Percentiles rank a stretch among this genome's conserved stretches.
These are phyloP conservation scores for Chrysolina oricalcia DNA, from an alignment of 2,888 invertebrate species.

Conservation along the genomic window DNA sequence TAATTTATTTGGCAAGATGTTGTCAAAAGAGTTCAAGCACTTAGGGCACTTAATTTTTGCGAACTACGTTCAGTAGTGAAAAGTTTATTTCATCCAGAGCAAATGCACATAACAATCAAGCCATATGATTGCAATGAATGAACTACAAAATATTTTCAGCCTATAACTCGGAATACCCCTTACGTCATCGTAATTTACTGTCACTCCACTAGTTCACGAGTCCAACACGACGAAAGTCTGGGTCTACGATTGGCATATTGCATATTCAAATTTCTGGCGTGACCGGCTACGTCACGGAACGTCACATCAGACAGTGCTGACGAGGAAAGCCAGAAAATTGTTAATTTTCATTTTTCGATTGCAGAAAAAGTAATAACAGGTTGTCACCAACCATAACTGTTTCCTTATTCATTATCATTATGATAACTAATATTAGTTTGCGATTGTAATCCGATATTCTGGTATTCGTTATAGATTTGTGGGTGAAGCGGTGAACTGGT, in stretches of 20 bases:
- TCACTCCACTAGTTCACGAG: slow-evolving; percentile 20
- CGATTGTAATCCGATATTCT: no score
- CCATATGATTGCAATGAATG: background rate
- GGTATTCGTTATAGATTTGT: no score
- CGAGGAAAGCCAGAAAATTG: no score
- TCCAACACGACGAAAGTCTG: background rate
- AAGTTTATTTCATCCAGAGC: background rate
- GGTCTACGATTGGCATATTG: background rate
- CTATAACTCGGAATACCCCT: slow-evolving; percentile 9
- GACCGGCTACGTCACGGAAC: background rate
- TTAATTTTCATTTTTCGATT: no score
- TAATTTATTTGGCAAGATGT: slow-evolving; percentile 37
- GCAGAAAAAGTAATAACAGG: no score
- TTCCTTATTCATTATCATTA: no score
- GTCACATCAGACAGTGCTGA: no score
- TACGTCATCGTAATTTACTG: slow-evolving; percentile 20
- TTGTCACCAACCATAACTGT: no score
- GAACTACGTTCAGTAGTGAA: background rate
- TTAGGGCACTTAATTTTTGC: slow-evolving; percentile 2
- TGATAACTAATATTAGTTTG: no score
- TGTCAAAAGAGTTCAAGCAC: slow-evolving; percentile 17
- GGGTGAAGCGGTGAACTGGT: no score
- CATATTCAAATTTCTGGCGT: background rate
- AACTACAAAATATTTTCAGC: background rate
- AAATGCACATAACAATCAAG: background rate